These are phyloP conservation scores for Poeciliopsis infans DNA, from an alignment of 2,797 vertebrate species.

Conservation along the genomic window DNA sequence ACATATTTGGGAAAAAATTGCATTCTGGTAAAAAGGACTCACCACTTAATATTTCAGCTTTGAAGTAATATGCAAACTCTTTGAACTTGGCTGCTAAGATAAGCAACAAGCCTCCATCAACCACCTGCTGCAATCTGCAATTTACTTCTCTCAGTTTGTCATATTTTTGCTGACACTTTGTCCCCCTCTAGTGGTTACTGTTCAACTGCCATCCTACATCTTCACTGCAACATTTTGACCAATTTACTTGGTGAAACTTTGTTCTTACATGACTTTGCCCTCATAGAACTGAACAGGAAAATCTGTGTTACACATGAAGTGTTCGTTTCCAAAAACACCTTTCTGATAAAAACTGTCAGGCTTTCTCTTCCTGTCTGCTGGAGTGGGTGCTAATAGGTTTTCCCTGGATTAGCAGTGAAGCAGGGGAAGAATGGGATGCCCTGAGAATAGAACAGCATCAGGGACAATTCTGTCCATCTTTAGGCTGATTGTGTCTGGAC, in stretches of 20 bases:
- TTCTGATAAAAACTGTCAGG: slow-evolving; percentile 60
- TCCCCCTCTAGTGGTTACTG: slow-evolving; percentile 71
- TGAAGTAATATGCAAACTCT: slow-evolving; percentile 3
- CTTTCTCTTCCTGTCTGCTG: slow-evolving; percentile 62
- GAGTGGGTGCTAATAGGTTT: slow-evolving; percentile 66
- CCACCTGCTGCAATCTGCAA: slow-evolving; percentile 56
- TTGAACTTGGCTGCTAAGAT: slow-evolving; percentile 4
- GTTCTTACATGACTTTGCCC: not conserved
- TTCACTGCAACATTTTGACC: too few relatives aligned
- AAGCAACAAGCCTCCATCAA: slow-evolving; percentile 36
- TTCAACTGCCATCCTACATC: not conserved
- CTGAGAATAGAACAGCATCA: slow-evolving; percentile 60
- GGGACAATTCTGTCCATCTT: slow-evolving; percentile 52
- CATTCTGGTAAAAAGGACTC: slow-evolving; percentile 1
- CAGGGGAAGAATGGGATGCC: slow-evolving; percentile 61
- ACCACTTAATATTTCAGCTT: slow-evolving; percentile 34
- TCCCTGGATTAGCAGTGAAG: slow-evolving; percentile 62
- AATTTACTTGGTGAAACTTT: not conserved
- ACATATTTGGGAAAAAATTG: not conserved
- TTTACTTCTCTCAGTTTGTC: slow-evolving; percentile 35
- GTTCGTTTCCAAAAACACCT: slow-evolving; percentile 24
- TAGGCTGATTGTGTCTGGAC: slow-evolving; percentile 64
- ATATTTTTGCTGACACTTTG: slow-evolving; percentile 10
- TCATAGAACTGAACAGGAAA: too few relatives aligned
- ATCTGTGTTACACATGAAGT: slow-evolving; percentile 29